Conservation (phyloP, 2,797 vertebrate genomes). For the Neosilurus hyrtlii region DNA sequence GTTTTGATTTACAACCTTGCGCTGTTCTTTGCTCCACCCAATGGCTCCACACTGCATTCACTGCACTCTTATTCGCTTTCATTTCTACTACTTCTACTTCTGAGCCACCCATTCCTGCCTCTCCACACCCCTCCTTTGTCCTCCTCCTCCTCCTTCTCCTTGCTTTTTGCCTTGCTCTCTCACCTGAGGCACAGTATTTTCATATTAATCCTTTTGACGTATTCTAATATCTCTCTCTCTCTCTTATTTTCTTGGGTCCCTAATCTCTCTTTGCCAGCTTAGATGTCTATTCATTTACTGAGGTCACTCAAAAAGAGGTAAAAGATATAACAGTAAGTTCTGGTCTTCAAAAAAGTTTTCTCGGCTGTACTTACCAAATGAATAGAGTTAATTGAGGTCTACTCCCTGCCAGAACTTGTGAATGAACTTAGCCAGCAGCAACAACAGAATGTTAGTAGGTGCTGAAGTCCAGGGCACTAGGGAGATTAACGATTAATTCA, state of each 20-base stretch:
- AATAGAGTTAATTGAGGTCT: slow-evolving; percentile 19
- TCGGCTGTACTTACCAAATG: slow-evolving; percentile 7
- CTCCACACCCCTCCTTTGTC: slow-evolving; percentile 1
- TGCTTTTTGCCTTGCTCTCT: slow-evolving; percentile 25
- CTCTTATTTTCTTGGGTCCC: not conserved
- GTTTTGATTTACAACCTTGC: slow-evolving; percentile 43
- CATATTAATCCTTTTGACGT: slow-evolving; percentile 10
- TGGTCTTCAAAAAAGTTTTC: slow-evolving; percentile 19
- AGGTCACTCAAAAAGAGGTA: slow-evolving; percentile 12
- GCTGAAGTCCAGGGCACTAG: slow-evolving; percentile 28
- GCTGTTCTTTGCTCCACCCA: slow-evolving; percentile 40
- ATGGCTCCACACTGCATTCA: slow-evolving; percentile 32
- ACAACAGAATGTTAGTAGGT: slow-evolving; percentile 15
- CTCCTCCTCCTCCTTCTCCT: not conserved
- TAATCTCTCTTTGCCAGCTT: slow-evolving; percentile 15
- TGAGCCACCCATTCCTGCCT: slow-evolving; percentile 1
- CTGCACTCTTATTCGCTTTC: slow-evolving; percentile 40
- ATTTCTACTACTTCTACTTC: slow-evolving; percentile 32
- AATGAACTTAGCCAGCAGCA: slow-evolving; percentile 14
- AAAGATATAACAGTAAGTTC: slow-evolving; percentile 5
- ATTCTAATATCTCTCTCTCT: slow-evolving; percentile 1
- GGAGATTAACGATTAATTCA: slow-evolving; percentile 40
- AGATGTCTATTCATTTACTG: not conserved
- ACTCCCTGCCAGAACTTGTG: not conserved
- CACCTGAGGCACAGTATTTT: slow-evolving; percentile 26